Base-by-base conservation (phyloP, 1,140 invertebrate species). In the Ceratina calcarata region DNA sequence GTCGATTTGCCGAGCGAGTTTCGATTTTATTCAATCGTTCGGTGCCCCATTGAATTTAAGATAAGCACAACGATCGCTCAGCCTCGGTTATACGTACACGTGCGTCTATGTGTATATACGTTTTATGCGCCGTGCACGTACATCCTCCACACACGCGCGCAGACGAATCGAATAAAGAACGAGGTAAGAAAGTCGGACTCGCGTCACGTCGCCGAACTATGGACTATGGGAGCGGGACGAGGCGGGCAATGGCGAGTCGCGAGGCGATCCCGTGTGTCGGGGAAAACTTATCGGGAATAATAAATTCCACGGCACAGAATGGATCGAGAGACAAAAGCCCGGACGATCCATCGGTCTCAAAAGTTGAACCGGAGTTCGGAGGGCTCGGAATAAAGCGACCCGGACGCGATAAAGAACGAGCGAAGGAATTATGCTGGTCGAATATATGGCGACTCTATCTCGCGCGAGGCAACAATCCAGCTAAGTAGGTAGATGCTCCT, bases 251-350 rank as follows among this genome's bases (percentile, higher is more conserved):
- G n/a, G 51, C 18, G 55, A 8, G 10, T 57, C 60, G 61, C 20
- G 10, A 37, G 58, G 45, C 64, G 37, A 76, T 81, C 74, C 71
- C 37, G 37, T 45, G 51, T 55, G 76, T 72, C 76, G 57, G 49
- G 70, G 85, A 71, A 79, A 87, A 89, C 64, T 89, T 89, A 90
- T 91, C 89, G 81, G 69, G 88, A 85, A 91, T 91, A 90, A 90
- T 90, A 91, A 91, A 92, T 92, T 91, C 81, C 73, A 55, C 62
- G 84, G 78, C 73, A 55, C 62, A 83, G 78, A 68, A 58, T 74
- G 83, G 53, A 86, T 85, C 84, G 85, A 86, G 85, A 87, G 85
- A 88, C 86, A 85, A 89, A 89, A 91, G 89, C 87, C 84, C 64
- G 83, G 68, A 70, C 87, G 80, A 89, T 87, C 78, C 83, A 83